Base-by-base conservation (phyloP, 2,888 invertebrate genomes). In the Helleia helle region DNA sequence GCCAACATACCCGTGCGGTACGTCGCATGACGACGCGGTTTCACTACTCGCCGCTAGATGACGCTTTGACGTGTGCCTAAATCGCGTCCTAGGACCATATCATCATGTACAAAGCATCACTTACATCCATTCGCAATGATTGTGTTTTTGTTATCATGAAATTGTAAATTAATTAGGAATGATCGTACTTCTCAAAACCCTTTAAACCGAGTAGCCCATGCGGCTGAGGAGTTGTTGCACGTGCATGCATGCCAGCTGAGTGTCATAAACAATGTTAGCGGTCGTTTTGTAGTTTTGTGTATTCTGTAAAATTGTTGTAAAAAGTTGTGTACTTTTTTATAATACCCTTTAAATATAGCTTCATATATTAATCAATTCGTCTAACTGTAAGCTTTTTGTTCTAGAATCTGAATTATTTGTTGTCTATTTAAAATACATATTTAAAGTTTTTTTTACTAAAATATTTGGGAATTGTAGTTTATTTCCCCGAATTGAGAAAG, bases 1-100 rank as follows among this genome's bases (percentile, higher is more conserved):
- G 88, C 90, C 62, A 86, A 87, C 56, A 81, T 77, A 45, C 79
- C 83, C 51, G 52, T 59, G 73, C 86, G 86, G 86, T 86, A 86
- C 69, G 84, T 83, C 52, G 69, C 67, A 70, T 72, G 72, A 59
- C 66, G 67, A 58, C 64, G 59, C 58, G 56, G 54, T 62, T 58
- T 50, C 55, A 52, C 59, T 55, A 41, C 38, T 47, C 54, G 53
- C 55, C 59, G 48, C 65, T 73, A 81, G 80, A 75, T 81, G 83
- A 71, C 75, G 77, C 79, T 83, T 75, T 52, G 60, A 62, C 63
- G 65, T 71, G 70, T 73, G 73, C 62, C 47, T 25, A 30, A 31
- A 18, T n/a, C 24, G 24, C n/a, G n/a, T n/a, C 56, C 64, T 62
- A 60, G 59, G n/a, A 15, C 15, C 30, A 30, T 30, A 30, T 30